Evolutionary conservation across 2,888 invertebrate species (phyloP).

Genomic region (Matsumyia berberina): DNA sequence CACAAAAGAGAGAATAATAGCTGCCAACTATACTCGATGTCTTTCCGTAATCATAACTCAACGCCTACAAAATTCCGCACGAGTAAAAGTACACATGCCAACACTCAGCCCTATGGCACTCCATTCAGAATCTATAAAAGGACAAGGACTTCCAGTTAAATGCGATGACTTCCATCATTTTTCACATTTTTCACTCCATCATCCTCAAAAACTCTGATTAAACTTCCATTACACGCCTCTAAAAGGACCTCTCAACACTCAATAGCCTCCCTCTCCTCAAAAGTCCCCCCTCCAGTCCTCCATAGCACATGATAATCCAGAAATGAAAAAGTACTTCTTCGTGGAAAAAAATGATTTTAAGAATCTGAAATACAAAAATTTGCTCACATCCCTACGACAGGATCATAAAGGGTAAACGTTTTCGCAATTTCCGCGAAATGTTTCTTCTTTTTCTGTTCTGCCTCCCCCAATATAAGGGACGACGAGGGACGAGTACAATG

Average conservation of each 20-base stretch:
- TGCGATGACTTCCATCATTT: constrained; percentile 9
- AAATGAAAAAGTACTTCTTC: neutral
- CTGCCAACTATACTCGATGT: no score
- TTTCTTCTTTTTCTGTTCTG: neutral
- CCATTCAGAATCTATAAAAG: neutral
- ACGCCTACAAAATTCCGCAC: no score
- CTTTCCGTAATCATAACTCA: no score
- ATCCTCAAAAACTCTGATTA: constrained; percentile 10
- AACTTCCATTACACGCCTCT: constrained; percentile 1
- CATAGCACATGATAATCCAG: constrained; percentile 23
- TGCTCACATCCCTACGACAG: neutral
- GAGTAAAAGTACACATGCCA: neutral
- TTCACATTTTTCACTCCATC: constrained; percentile 22
- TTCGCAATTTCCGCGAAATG: constrained; percentile 31
- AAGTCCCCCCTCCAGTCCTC: neutral
- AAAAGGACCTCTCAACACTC: constrained; percentile 15
- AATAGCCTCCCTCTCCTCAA: neutral
- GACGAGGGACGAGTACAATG: neutral
- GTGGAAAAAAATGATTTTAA: neutral
- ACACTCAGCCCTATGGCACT: neutral
- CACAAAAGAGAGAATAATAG: no score
- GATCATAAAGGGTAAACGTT: constrained; percentile 21
- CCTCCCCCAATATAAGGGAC: neutral
- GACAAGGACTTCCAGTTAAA: neutral
- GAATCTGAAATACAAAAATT: neutral